Evolutionary conservation across 2,888 invertebrate genomes (phyloP), one percentile per base, ranked within the genome.

Genomic region (Iselma pallidipennis): DNA sequence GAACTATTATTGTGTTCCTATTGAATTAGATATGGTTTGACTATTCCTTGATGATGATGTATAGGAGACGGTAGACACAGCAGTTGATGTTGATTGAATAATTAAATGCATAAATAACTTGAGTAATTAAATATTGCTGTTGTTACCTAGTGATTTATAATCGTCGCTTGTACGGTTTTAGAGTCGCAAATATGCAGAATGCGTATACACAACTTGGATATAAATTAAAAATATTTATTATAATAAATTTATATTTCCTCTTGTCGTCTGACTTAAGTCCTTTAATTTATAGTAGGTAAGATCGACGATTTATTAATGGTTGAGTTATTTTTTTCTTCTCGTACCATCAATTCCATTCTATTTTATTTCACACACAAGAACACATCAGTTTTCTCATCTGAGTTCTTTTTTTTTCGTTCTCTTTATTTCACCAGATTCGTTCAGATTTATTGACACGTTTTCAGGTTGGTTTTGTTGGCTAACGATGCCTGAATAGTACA

Each of bases 261-360:
- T n/a, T n/a, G n/a, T n/a, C n/a, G n/a, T n/a, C n/a, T n/a, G n/a
- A n/a, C n/a, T n/a, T n/a, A n/a, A 53, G 61, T 29, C 60, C 54
- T 57, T 56, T 65, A 60, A 65, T 65, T 65, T 65, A 65, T 55
- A 62, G 61, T 62, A 65, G 62, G 61, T 65, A 59, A 59, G 65
- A 62, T 59, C 65, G 59, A 62, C n/a, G n/a, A n/a, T n/a, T n/a
- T n/a, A n/a, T n/a, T n/a, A n/a, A n/a, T n/a, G n/a, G n/a, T 65
- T 57, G 61, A 53, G 49, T 49, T n/a, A n/a, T n/a, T n/a, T n/a
- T n/a, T n/a, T n/a, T n/a, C n/a, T n/a, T n/a, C n/a, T n/a, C n/a
- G n/a, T n/a, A n/a, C n/a, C n/a, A n/a, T n/a, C n/a, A n/a, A n/a
- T n/a, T n/a, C n/a, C n/a, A n/a, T n/a, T n/a, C n/a, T n/a, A n/a